Evolutionary conservation across 2,113 vertebrate species (phyloP).

Genomic region (Agapornis roseicollis): DNA sequence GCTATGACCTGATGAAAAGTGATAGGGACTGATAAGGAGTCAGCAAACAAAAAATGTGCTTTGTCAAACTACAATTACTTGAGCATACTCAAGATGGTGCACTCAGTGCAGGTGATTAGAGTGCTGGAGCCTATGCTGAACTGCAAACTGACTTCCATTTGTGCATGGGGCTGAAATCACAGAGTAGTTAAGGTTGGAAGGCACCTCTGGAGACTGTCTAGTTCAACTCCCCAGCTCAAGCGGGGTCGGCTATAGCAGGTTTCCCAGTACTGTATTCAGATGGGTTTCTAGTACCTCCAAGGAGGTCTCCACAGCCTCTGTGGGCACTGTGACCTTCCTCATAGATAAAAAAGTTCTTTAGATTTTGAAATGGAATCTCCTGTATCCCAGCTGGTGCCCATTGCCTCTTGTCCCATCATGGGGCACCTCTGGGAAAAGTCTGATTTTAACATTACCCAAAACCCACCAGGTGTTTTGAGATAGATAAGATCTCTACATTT

Average conservation of each 20-base stretch:
- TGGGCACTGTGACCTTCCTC: neutral
- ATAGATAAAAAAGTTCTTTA: neutral
- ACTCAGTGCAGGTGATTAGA: neutral
- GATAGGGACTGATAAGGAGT: accelerated
- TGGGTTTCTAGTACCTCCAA: neutral
- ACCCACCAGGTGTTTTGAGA: neutral
- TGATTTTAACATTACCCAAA: neutral
- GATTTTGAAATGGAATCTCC: neutral
- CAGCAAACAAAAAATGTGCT: neutral
- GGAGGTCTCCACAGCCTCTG: neutral
- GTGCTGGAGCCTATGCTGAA: neutral
- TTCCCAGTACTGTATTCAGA: neutral
- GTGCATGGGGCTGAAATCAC: neutral
- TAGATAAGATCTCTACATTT: neutral
- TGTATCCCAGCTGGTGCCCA: neutral
- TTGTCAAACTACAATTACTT: neutral
- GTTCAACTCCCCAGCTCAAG: neutral
- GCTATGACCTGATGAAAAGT: neutral
- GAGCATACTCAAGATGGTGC: neutral
- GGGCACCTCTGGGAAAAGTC: neutral
- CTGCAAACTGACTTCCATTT: neutral
- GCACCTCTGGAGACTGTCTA: neutral
- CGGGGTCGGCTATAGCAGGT: neutral
- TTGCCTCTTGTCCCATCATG: neutral
- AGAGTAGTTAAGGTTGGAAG: neutral